A percentile compares a stretch with the other conserved stretches of the same genome.
Conservation (phyloP, 2,113 vertebrate genomes). For the Craseonycteris thonglongyai region DNA sequence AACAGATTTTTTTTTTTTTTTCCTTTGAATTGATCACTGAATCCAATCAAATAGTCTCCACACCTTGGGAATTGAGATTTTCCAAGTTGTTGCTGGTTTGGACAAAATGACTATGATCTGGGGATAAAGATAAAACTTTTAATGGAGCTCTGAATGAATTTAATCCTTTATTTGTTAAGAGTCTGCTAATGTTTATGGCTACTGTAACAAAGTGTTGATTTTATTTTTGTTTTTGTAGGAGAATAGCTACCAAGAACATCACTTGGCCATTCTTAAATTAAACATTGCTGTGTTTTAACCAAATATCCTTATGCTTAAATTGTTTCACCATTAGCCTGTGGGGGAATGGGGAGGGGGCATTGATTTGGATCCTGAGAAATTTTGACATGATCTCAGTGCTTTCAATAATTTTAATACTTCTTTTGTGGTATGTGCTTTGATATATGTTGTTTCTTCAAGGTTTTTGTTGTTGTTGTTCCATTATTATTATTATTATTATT, state of each 20-base stretch:
- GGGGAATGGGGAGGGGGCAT: neutral
- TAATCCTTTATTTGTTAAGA: too few relatives aligned
- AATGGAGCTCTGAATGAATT: too few relatives aligned
- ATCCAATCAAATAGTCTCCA: too few relatives aligned
- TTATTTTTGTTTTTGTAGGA: neutral
- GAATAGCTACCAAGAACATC: too few relatives aligned
- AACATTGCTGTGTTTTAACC: neutral
- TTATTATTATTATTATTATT: neutral
- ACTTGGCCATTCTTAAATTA: neutral
- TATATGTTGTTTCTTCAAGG: neutral
- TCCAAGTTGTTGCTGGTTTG: too few relatives aligned
- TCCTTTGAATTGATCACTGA: too few relatives aligned
- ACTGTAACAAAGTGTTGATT: too few relatives aligned
- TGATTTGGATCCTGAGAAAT: neutral
- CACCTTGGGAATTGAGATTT: too few relatives aligned
- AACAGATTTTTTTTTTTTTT: too few relatives aligned
- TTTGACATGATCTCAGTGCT: neutral
- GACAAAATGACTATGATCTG: too few relatives aligned
- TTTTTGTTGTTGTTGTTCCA: neutral
- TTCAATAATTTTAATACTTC: neutral
- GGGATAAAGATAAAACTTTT: too few relatives aligned
- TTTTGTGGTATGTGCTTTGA: neutral
- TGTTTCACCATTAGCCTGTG: neutral
- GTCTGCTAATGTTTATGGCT: too few relatives aligned
- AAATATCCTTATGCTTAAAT: neutral